phyloP scores from a whole-genome alignment of 2,113 vertebrate species.

The Astatoreochromis straeleni region DNA sequence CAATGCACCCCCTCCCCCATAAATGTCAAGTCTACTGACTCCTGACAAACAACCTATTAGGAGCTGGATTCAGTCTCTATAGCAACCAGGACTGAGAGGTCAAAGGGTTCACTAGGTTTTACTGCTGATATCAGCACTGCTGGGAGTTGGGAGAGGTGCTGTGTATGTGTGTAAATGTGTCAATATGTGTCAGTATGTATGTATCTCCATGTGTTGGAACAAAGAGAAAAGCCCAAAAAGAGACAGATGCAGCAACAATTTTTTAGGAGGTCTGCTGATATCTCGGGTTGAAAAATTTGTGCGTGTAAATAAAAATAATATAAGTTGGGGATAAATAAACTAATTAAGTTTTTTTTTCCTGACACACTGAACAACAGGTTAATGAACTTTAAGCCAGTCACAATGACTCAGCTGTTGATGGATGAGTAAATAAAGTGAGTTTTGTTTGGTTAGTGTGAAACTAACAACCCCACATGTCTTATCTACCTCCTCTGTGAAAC shows the following conservation, averaged over 20 bases:
- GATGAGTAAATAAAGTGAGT: background rate
- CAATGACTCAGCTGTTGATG: background rate
- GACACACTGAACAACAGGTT: background rate
- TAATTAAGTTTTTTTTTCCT: background rate
- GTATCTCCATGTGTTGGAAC: background rate
- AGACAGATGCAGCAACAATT: background rate
- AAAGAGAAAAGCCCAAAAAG: background rate
- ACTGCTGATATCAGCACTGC: conserved; percentile 32
- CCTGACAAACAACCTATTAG: conserved; percentile 40
- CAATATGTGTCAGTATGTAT: background rate
- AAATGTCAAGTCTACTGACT: conserved; percentile 34
- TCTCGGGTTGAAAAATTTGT: background rate
- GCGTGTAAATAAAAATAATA: background rate
- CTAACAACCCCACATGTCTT: background rate
- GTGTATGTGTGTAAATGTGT: background rate
- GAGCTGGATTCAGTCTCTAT: background rate
- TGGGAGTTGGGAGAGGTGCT: background rate
- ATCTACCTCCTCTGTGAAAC: background rate
- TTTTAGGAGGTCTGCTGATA: background rate
- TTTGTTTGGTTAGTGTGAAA: background rate
- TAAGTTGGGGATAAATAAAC: background rate
- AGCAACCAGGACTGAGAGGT: conserved; percentile 38
- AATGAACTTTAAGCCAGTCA: conserved; percentile 1
- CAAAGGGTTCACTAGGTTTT: conserved; percentile 33
- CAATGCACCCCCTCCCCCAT: background rate